Conservation (phyloP, 1,140 invertebrate genomes). For the Ericerus pela region DNA sequence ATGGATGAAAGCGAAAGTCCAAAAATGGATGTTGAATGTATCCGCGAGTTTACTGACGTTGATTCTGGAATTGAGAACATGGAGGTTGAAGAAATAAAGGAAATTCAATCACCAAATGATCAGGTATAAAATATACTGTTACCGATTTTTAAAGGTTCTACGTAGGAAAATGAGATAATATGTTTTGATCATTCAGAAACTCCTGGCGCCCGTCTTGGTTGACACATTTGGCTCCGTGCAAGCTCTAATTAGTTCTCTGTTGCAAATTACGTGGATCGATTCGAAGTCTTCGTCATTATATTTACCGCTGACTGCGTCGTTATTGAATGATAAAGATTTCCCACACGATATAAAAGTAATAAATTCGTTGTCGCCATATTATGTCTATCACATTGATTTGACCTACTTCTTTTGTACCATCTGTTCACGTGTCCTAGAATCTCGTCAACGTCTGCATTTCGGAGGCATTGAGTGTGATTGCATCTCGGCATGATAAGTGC, state of each 20-base stretch:
- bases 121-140: too few relatives aligned
- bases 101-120: constrained; percentile 6
- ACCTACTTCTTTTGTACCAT: too few relatives aligned
- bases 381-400: too few relatives aligned
- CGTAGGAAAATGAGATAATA: constrained; percentile 4
- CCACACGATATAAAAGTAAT: constrained; percentile 35
- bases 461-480: neutral
- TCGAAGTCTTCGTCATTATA: neutral
- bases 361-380: too few relatives aligned
- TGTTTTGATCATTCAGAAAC: constrained; percentile 1
- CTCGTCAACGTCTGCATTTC: neutral
- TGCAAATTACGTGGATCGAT: neutral
- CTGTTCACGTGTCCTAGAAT: neutral
- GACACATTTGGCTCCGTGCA: constrained; percentile 27
- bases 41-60: constrained; percentile 36
- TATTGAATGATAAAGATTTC: constrained; percentile 27
- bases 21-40: constrained; percentile 31
- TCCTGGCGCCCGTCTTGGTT: constrained; percentile 31
- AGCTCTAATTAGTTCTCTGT: neutral
- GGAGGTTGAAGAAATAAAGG: constrained; percentile 45
- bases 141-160: too few relatives aligned
- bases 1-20: constrained; percentile 41
- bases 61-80: constrained; percentile 61
- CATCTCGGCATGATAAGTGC: constrained; percentile 28
- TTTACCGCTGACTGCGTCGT: neutral